A percentile compares a stretch with the other conserved stretches of the same genome.
Evolutionary conservation across 2,888 invertebrate genomes (phyloP).

Genomic region (Coremacera marginata): DNA sequence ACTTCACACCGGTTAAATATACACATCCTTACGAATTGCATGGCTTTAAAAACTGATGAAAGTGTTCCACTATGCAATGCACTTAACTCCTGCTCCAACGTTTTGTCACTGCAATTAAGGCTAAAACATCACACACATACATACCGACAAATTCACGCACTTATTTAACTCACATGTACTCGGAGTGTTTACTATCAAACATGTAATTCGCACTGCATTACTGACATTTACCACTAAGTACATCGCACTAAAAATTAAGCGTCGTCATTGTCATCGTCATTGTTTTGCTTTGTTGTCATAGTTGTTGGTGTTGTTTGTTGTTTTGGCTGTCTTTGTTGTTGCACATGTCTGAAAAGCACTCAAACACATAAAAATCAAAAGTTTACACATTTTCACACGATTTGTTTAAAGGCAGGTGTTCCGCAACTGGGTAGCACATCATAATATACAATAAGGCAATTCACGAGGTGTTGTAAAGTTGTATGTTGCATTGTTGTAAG

Average conservation of each 20-base stretch:
- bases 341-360: conserved; percentile 27
- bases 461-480: too few species aligned
- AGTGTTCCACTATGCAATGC: not conserved
- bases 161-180: not conserved
- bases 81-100: not conserved
- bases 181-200: conserved; percentile 12
- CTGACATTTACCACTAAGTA: conserved; percentile 35
- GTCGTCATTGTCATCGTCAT: conserved; percentile 5
- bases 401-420: too few species aligned
- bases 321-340: conserved; percentile 6
- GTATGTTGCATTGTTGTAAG: too few species aligned
- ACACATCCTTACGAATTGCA: too few species aligned
- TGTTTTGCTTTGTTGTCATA: not conserved
- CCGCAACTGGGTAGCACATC: too few species aligned
- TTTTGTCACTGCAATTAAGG: conserved; percentile 17
- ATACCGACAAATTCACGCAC: not conserved
- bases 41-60: too few species aligned
- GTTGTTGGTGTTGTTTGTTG: conserved; percentile 12
- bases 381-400: not conserved
- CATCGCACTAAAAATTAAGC: conserved; percentile 29
- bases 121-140: conserved; percentile 2
- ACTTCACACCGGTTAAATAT: too few species aligned
- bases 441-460: too few species aligned
- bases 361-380: conserved; percentile 29
- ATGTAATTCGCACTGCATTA: conserved; percentile 37